phyloP scores from a whole-genome alignment of 2,797 vertebrate genomes.

The Melanotaenia boesemani region DNA sequence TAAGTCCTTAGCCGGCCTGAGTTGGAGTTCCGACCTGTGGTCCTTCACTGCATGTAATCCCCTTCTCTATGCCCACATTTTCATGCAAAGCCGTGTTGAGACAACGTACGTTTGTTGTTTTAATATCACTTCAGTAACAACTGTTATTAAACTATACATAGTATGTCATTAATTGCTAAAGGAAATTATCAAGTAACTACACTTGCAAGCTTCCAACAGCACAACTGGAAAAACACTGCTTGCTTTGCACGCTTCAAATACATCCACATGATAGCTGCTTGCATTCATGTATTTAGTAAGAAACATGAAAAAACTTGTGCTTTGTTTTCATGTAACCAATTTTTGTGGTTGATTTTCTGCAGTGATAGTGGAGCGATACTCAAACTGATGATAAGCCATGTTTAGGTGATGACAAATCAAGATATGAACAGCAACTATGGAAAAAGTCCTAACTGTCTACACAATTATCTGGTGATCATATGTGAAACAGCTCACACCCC shows the following conservation, averaged over 20 bases:
- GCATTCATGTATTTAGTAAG: not conserved
- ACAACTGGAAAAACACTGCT: not conserved
- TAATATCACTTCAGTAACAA: not conserved
- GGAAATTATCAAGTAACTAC: not conserved
- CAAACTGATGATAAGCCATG: slow-evolving; percentile 6
- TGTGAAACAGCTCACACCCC: not conserved
- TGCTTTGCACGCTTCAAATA: slow-evolving; percentile 23
- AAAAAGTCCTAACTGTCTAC: not conserved
- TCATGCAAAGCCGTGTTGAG: not conserved
- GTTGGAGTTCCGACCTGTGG: not conserved
- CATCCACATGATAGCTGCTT: not conserved
- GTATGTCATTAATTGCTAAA: not conserved
- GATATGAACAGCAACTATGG: too few species aligned
- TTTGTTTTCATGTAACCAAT: not conserved
- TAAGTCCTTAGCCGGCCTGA: not conserved
- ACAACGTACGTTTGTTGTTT: not conserved
- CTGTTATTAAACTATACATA: not conserved
- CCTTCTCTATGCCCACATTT: not conserved
- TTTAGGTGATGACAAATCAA: slow-evolving; percentile 4
- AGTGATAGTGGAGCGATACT: slow-evolving; percentile 1
- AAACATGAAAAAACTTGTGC: not conserved
- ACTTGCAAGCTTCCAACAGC: not conserved
- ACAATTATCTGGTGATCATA: not conserved
- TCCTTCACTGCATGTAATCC: not conserved
- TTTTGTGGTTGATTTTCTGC: not conserved